Conservation (phyloP, 2,888 invertebrate species). For the Buathra laborator region DNA sequence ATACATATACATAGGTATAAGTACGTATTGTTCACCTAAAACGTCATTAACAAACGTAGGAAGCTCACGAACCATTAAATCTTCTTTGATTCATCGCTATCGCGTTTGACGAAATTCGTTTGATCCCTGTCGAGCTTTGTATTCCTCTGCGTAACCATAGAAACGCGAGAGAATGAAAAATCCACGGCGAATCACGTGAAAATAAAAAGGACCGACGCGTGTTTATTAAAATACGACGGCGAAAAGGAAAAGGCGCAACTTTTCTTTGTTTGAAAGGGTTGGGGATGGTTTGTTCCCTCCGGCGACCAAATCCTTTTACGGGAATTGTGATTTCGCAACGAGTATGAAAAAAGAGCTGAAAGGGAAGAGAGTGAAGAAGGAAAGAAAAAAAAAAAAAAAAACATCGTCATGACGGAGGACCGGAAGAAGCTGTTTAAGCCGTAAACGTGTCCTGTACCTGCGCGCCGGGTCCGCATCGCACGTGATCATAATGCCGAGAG, state of each 20-base stretch:
- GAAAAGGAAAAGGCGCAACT: neutral
- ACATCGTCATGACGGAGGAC: conserved; percentile 66
- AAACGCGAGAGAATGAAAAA: neutral
- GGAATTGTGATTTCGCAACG: conserved; percentile 40
- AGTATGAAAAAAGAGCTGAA: conserved; percentile 22
- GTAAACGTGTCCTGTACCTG: conserved; percentile 76
- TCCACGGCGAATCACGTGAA: neutral
- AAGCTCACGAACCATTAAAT: neutral
- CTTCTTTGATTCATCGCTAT: neutral
- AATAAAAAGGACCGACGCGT: neutral
- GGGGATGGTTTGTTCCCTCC: neutral
- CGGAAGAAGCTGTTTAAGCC: conserved; percentile 71
- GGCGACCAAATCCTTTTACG: conserved; percentile 20
- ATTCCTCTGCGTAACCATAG: neutral
- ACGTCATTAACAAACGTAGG: too few species aligned
- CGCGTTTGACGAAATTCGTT: conserved; percentile 47
- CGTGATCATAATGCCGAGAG: conserved; percentile 79
- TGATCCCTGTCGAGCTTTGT: conserved; percentile 19
- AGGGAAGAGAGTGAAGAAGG: neutral
- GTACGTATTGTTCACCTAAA: too few species aligned
- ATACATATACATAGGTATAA: too few species aligned
- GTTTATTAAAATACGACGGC: conserved; percentile 14
- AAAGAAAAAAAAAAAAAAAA: conserved; percentile 14
- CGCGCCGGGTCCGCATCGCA: conserved; percentile 65
- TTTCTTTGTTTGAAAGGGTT: neutral